A percentile compares a stretch with the other conserved stretches of the same genome.
phyloP scores from a whole-genome alignment of 2,888 invertebrate genomes.

The Drosophila picticornis region DNA sequence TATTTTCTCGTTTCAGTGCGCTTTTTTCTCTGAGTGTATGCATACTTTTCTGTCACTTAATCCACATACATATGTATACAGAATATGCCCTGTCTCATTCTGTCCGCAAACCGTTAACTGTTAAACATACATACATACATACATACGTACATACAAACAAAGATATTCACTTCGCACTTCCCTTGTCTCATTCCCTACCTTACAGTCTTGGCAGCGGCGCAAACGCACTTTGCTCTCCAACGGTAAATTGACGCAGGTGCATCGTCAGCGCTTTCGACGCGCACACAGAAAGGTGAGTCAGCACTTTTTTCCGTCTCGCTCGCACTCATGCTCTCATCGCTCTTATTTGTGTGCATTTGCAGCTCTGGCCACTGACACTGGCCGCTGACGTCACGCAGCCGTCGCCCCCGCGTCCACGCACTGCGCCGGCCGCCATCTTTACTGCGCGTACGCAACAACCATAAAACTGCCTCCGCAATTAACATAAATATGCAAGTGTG shows the following conservation, averaged over 20 bases:
- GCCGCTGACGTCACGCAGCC: constrained; percentile 25
- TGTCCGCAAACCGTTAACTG: background rate
- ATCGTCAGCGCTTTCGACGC: constrained; percentile 69
- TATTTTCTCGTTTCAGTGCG: background rate
- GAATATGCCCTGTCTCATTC: background rate
- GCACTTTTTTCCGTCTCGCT: background rate
- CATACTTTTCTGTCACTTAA: background rate
- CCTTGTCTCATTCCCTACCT: background rate
- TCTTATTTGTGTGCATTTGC: background rate
- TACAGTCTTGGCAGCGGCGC: constrained; percentile 73
- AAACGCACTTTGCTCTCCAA: constrained; percentile 57
- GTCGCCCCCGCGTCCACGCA: constrained; percentile 59
- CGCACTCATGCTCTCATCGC: background rate
- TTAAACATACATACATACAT: background rate
- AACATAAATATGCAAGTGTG: constrained; percentile 48
- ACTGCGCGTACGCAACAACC: constrained; percentile 24
- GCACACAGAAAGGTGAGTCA: constrained; percentile 53
- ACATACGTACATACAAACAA: background rate
- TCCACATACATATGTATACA: background rate
- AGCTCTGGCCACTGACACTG: constrained; percentile 64
- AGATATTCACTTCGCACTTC: background rate
- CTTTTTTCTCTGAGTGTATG: background rate
- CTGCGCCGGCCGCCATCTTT: constrained; percentile 72
- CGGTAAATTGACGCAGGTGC: constrained; percentile 63
- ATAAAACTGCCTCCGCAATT: constrained; percentile 13